phyloP scores from a whole-genome alignment of 2,888 invertebrate species.

The Conchocele bisecta region DNA sequence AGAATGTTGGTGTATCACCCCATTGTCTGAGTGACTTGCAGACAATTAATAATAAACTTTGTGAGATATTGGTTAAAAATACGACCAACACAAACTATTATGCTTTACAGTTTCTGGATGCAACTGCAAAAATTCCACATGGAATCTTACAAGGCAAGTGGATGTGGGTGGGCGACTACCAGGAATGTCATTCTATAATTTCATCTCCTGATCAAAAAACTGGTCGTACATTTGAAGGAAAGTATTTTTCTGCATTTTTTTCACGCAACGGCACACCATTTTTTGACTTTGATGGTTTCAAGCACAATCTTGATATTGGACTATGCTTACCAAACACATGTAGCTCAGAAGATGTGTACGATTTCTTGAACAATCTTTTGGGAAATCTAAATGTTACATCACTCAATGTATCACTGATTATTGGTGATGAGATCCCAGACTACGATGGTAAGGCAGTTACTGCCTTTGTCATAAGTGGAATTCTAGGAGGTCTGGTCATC shows the following conservation, averaged over 20 bases:
- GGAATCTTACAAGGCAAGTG: conserved; percentile 32
- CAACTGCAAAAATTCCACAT: conserved; percentile 27
- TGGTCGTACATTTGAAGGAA: conserved; percentile 6
- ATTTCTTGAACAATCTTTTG: neutral
- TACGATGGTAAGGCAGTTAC: conserved; percentile 27
- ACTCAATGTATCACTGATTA: neutral
- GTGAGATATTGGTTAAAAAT: too few species aligned
- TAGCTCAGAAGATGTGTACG: conserved; percentile 9
- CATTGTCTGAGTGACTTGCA: too few species aligned
- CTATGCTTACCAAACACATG: conserved; percentile 47
- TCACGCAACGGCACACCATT: conserved; percentile 25
- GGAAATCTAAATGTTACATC: neutral
- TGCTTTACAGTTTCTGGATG: conserved; percentile 31
- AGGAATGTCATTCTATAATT: conserved; percentile 35
- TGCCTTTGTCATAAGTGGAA: conserved; percentile 20
- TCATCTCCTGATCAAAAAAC: too few species aligned
- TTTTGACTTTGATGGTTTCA: too few species aligned
- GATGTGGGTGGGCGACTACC: conserved; percentile 39
- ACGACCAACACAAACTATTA: too few species aligned
- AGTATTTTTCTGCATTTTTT: conserved; percentile 21
- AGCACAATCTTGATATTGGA: conserved; percentile 11
- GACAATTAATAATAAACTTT: too few species aligned
- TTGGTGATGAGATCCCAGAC: conserved; percentile 10
- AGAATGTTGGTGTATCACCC: too few species aligned
- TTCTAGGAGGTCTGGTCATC: conserved; percentile 25